These are phyloP conservation scores for Thelaira solivaga DNA, from an alignment of 2,888 invertebrate species.

Conservation along the genomic window DNA sequence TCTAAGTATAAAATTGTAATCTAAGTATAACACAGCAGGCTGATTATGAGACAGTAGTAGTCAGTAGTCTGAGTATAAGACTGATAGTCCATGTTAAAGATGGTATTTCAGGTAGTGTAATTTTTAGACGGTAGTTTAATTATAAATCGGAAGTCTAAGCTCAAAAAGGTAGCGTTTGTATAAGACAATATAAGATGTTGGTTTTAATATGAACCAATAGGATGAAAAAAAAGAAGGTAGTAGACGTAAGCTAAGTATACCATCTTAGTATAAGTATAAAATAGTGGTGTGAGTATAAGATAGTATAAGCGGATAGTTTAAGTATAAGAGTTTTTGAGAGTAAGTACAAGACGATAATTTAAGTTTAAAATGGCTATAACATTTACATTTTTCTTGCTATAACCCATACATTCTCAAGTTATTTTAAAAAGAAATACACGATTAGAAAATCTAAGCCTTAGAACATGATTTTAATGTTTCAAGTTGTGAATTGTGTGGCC, in stretches of 20 bases:
- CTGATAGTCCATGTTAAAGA: no score
- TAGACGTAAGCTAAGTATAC: not conserved
- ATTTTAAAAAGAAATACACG: not conserved
- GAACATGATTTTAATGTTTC: conserved; percentile 56
- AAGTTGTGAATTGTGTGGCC: conserved; percentile 58
- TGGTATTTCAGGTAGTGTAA: no score
- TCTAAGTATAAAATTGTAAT: not conserved
- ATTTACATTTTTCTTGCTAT: not conserved
- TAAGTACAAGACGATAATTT: not conserved
- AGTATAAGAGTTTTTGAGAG: not conserved
- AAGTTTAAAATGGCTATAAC: not conserved
- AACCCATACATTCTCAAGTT: conserved; percentile 45
- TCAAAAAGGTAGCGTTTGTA: no score
- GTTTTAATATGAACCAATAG: no score
- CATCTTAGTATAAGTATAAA: not conserved
- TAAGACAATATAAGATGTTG: no score
- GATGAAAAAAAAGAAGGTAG: not conserved
- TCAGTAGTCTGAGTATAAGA: no score
- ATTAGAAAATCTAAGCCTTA: conserved; percentile 6
- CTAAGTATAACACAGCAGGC: not conserved
- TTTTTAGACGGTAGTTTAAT: no score
- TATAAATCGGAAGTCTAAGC: no score
- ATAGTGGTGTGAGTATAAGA: not conserved
- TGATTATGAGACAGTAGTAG: no score
- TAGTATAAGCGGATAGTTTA: not conserved